Conservation (phyloP, 2,888 invertebrate genomes). For the Athripsodes cinereus region DNA sequence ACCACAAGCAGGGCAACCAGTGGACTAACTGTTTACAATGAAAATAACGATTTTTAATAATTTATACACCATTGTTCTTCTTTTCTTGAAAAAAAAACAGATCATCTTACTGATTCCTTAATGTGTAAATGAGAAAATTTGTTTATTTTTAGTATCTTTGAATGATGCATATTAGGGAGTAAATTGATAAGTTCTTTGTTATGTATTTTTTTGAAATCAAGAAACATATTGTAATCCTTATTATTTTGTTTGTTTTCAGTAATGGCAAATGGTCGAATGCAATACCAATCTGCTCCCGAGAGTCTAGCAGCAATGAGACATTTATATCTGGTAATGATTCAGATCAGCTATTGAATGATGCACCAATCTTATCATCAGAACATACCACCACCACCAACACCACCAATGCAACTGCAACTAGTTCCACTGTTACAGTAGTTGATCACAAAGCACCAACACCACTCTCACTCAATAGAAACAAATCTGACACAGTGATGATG, state of each 20-base stretch:
- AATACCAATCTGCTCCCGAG: constrained; percentile 65
- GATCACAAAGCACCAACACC: neutral
- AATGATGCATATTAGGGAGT: too few species aligned
- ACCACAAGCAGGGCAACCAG: too few species aligned
- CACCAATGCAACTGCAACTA: neutral
- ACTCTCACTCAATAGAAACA: neutral
- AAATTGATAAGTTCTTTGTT: too few species aligned
- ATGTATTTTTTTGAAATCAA: too few species aligned
- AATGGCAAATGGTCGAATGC: constrained; percentile 84
- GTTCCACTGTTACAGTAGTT: neutral
- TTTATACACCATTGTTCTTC: too few species aligned
- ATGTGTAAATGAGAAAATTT: too few species aligned
- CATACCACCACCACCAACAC: constrained; percentile 3
- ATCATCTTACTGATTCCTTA: too few species aligned
- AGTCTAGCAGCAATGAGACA: constrained; percentile 33
- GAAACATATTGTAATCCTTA: too few species aligned
- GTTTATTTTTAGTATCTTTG: too few species aligned
- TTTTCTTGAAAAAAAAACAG: too few species aligned
- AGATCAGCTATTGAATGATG: constrained; percentile 35
- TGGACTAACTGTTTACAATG: too few species aligned
- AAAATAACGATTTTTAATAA: too few species aligned
- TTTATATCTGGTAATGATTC: constrained; percentile 32
- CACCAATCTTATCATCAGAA: neutral
- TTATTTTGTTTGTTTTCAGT: constrained; percentile 38
- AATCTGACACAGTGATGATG: neutral